A percentile compares a stretch with the other conserved stretches of the same genome.
Evolutionary conservation across 2,797 vertebrate genomes (phyloP).

Genomic region (Coluber constrictor): DNA sequence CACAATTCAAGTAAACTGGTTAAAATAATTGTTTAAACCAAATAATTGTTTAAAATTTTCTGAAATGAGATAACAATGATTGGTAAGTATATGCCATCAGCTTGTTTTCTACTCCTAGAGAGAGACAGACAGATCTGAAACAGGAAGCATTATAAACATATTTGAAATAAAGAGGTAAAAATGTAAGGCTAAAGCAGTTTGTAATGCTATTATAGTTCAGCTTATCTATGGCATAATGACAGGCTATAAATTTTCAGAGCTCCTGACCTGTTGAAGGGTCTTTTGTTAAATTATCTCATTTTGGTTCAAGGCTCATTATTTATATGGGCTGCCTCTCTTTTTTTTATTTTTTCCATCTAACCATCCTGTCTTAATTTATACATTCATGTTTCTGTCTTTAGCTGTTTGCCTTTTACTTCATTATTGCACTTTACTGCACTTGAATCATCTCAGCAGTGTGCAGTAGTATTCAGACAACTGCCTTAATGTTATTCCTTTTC

Average conservation of each 20-base stretch:
- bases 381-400: neutral
- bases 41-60: neutral
- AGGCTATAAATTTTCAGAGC: neutral
- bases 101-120: neutral
- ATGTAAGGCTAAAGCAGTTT: too few relatives aligned
- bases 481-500: neutral
- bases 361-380: neutral
- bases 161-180: neutral
- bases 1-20: neutral
- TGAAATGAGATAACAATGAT: neutral
- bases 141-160: neutral
- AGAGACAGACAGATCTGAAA: neutral
- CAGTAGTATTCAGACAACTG: neutral
- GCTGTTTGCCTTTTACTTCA: neutral
- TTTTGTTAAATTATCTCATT: neutral
- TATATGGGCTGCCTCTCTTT: neutral
- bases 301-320: neutral
- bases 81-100: neutral
- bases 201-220: neutral
- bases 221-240: neutral
- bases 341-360: neutral
- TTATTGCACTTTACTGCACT: neutral
- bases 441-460: neutral
- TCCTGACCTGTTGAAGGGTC: neutral
- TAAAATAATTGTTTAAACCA: neutral